Conservation (phyloP, 2,888 invertebrate species). For the Philhelius pedissequus region DNA sequence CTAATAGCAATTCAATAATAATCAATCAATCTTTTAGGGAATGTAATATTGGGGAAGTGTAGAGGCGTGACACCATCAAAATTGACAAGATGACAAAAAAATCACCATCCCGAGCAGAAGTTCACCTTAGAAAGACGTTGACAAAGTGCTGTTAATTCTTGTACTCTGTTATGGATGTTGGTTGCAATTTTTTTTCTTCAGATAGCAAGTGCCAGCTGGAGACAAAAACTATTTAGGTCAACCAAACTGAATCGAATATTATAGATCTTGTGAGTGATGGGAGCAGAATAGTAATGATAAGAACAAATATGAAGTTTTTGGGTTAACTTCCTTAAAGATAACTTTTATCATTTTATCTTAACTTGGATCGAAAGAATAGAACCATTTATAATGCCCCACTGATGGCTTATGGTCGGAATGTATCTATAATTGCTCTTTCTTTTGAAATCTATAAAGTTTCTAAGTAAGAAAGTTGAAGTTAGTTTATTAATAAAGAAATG, state of each 20-base stretch:
- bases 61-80: background rate
- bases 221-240: conserved; percentile 25
- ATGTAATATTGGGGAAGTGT: background rate
- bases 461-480: too few species aligned
- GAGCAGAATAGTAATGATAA: background rate
- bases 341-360: too few species aligned
- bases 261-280: background rate
- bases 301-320: background rate
- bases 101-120: background rate
- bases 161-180: background rate
- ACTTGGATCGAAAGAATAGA: too few species aligned
- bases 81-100: conserved; percentile 1
- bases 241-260: conserved; percentile 27
- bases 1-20: background rate
- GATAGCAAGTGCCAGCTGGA: background rate
- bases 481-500: too few species aligned
- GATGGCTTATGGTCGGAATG: too few species aligned
- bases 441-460: too few species aligned
- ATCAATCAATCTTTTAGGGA: conserved; percentile 11
- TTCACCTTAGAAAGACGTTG: conserved; percentile 1
- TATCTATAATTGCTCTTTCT: too few species aligned
- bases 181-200: background rate
- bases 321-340: too few species aligned
- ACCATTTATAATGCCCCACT: too few species aligned
- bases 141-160: conserved; percentile 6